Base-by-base conservation (phyloP, 2,797 vertebrate genomes). In the Poecilia velifera region DNA sequence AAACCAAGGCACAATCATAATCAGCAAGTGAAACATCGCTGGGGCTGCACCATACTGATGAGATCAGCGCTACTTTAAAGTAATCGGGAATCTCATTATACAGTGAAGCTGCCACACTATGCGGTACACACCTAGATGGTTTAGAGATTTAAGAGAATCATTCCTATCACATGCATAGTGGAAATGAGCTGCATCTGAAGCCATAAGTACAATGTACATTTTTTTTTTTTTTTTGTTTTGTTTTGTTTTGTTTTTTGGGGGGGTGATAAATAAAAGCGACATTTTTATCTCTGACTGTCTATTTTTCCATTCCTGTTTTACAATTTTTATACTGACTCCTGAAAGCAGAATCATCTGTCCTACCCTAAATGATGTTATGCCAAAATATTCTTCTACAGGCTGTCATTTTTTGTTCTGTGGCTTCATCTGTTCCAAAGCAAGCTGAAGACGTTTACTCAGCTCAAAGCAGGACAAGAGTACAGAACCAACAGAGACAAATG, bases 401-500 rank as follows among this genome's bases (percentile, higher is more conserved):
- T 51, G 47, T 89, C 80, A 90, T 94, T 92, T 93, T 89, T 93
- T 92, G 93, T 59, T 49, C 72, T 22, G 74, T 64, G 82, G 72
- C 84, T 90, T 88, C 81, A 85, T 91, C 85, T 81, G 84, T 85
- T 88, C 85, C 84, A 88, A 88, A 89, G 93, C 85, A 86, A 85
- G 82, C 88, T 80, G 86, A 89, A 92, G 79, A 88, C 90, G 88
- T 93, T 92, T 93, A 94, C 93, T 94, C 81, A 84, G 86, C 84
- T 87, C 85, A 83, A 91, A 91, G 90, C 73, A 59, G 78, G 80
- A 88, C 86, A 89, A 87, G 85, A 82, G 89, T 91, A 92, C 80
- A 87, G 72, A 85, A 84, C 76, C 73, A 86, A 84, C 88, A 85
- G 85, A 94, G 92, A 95, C 88, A 93, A 94, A 96, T 95, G 92